These are phyloP conservation scores for Noturus placidus DNA, from an alignment of 2,113 vertebrate species.

Conservation along the genomic window DNA sequence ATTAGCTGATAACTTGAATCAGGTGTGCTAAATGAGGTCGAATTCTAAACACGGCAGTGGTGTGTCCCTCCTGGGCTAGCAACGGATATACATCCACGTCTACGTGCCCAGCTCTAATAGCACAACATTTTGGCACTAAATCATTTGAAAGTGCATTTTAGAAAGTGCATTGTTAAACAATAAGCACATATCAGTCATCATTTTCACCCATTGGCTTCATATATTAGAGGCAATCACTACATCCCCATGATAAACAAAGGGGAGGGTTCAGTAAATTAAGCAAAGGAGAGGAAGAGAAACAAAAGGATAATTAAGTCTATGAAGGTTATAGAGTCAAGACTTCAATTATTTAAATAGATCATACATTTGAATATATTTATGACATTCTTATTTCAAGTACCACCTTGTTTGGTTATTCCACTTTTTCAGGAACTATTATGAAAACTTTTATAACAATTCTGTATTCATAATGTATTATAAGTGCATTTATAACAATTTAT, in stretches of 20 bases:
- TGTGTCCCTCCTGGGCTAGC: background rate
- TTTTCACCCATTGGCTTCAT: background rate
- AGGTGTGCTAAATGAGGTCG: constrained; percentile 21
- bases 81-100: background rate
- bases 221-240: background rate
- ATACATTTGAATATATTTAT: no score
- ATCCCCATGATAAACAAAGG: background rate
- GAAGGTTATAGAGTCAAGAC: background rate
- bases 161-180: constrained; percentile 18
- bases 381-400: background rate
- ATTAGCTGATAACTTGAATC: constrained; percentile 16
- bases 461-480: background rate
- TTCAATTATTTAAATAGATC: background rate
- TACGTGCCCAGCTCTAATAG: background rate
- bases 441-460: background rate
- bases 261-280: background rate
- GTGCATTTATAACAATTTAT: no score
- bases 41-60: background rate
- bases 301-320: constrained; percentile 1
- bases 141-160: background rate
- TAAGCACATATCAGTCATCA: constrained; percentile 9
- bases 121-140: constrained; percentile 21
- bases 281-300: background rate
- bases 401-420: background rate
- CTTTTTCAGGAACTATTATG: background rate